Conservation (phyloP, 2,888 invertebrate genomes). For the Drosophila putrida region DNA sequence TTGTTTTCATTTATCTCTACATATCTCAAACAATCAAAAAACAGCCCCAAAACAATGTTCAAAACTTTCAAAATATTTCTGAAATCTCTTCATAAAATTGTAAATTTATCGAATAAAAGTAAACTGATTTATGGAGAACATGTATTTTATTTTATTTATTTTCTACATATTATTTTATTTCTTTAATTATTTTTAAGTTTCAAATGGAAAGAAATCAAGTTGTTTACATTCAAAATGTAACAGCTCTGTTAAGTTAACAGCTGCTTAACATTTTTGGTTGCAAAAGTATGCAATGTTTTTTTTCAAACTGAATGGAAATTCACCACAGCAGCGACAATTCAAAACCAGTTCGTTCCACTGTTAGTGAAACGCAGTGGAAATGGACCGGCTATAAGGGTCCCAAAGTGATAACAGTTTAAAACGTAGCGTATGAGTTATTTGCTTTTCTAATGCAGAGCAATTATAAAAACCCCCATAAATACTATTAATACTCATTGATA, state of each 20-base stretch:
- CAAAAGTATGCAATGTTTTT: constrained; percentile 39
- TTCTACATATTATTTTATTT: neutral
- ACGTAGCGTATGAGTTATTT: neutral
- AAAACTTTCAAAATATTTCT: no score
- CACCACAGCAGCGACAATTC: constrained; percentile 1
- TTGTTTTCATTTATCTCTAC: no score
- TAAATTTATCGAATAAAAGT: no score
- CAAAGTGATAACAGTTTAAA: constrained; percentile 10
- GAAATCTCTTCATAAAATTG: no score
- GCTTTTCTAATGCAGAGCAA: constrained; percentile 14
- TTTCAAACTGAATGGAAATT: neutral
- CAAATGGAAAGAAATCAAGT: neutral
- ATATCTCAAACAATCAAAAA: no score
- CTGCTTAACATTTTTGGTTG: neutral
- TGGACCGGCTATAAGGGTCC: constrained; percentile 3
- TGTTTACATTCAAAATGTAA: neutral
- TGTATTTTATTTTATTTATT: neutral
- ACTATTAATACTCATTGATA: neutral
- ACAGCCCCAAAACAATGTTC: no score
- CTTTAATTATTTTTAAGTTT: no score
- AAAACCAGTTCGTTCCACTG: constrained; percentile 18
- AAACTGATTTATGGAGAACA: no score
- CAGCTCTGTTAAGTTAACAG: constrained; percentile 20
- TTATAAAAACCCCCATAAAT: constrained; percentile 26
- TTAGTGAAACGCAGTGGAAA: constrained; percentile 17